These are phyloP conservation scores for Porites australiensis DNA, from an alignment of 64 coral and sea anemone species.

Conservation along the genomic window DNA sequence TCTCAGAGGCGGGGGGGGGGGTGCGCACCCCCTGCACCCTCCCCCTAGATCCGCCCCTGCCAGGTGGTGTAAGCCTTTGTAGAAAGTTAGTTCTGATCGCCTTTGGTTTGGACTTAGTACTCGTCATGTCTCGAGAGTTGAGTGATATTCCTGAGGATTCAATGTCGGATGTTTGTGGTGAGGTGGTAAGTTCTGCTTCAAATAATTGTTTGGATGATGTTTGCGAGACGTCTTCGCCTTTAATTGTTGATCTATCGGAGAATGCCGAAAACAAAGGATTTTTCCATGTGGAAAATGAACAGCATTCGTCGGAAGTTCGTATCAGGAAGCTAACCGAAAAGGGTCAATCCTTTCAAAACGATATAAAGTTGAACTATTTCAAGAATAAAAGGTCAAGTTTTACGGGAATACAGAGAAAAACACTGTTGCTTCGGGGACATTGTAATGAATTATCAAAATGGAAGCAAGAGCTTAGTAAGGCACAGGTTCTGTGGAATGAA, in stretches of 20 bases:
- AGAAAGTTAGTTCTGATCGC: too few species aligned
- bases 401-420: conserved; percentile 34
- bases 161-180: neutral
- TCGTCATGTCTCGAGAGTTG: neutral
- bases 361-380: conserved; percentile 30
- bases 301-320: neutral
- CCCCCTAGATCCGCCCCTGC: too few species aligned
- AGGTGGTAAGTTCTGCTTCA: neutral
- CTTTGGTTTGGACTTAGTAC: too few species aligned
- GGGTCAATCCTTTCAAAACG: conserved; percentile 16
- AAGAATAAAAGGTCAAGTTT: conserved; percentile 34
- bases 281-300: neutral
- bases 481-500: conserved; percentile 60
- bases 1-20: too few species aligned
- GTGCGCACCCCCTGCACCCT: too few species aligned
- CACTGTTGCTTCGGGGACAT: conserved; percentile 45
- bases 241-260: conserved; percentile 7
- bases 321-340: conserved; percentile 40
- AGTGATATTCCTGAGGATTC: neutral
- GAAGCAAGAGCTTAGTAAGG: conserved; percentile 52
- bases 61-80: neutral
- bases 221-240: neutral
- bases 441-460: neutral
- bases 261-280: neutral
- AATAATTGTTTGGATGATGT: neutral